Evolutionary conservation across 2,888 invertebrate species (phyloP), one percentile per base, ranked within the genome.

Genomic region (Clanis bilineata): DNA sequence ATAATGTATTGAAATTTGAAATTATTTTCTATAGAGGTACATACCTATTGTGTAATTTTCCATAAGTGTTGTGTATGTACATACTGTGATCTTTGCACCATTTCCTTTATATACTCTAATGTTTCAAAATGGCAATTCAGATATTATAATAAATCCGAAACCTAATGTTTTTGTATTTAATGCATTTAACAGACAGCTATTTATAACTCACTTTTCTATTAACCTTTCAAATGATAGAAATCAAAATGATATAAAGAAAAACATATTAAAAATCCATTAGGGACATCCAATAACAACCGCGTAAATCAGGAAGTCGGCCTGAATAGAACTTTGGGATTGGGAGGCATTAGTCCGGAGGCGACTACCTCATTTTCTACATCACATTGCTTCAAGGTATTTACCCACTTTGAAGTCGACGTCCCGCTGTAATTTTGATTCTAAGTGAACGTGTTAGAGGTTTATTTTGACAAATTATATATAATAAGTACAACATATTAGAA

Each of bases 211-310:
- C 6, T 25, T 25, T 23, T 45, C 23, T 45, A 45, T 22, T 23
- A 5, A 2, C 15, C n/a, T 25, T 47, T 25, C 4, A 1, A n/a
- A 25, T n/a, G 28, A 51, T 45, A 57, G 39, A 57, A 54, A 41
- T 57, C 32, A 41, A 43, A 43, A 15, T 21, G 25, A 51, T 60
- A 43, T 68, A 66, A 70, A 68, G 72, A 72, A 75, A 75, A 74
- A 73, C 74, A 68, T 78, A 79, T 79, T 78, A 77, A 79, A 79
- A 77, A 76, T 70, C 78, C 80, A 82, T 82, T 80, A 80, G 69
- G 74, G 73, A 75, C 76, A 73, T n/a, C 74, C 78, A 77, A 82
- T 79, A 80, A 77, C 74, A 73, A 70, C 74, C 71, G 73, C 71
- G 79, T 75, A 77, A 80, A 81, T 80, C 80, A 78, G 74, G 71